phyloP scores from a whole-genome alignment of 2,888 invertebrate genomes.

The Poecilus cupreus region DNA sequence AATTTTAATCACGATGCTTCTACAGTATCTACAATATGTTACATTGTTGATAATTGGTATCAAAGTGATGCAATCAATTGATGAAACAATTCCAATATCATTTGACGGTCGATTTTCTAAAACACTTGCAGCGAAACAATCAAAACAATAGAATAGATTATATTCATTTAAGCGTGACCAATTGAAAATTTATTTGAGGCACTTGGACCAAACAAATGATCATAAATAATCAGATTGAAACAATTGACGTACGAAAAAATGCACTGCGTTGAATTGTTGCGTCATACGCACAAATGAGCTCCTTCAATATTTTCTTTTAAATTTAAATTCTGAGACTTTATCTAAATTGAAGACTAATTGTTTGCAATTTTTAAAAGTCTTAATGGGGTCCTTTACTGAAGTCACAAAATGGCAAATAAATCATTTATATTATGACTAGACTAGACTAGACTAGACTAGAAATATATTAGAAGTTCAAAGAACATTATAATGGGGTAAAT shows the following conservation, averaged over 20 bases:
- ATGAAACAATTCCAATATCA: background rate
- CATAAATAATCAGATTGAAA: background rate
- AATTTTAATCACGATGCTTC: too few relatives aligned
- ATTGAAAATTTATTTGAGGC: background rate
- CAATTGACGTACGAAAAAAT: background rate
- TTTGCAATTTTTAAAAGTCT: too few relatives aligned
- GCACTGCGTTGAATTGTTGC: background rate
- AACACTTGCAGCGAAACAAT: background rate
- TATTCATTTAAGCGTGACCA: background rate
- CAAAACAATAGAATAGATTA: slow-evolving; percentile 29
- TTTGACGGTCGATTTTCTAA: slow-evolving; percentile 19
- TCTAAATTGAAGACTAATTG: too few relatives aligned
- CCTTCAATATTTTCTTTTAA: too few relatives aligned
- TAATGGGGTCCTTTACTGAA: too few relatives aligned
- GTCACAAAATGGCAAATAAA: too few relatives aligned
- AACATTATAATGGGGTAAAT: too few relatives aligned
- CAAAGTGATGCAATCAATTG: background rate
- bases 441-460: too few relatives aligned
- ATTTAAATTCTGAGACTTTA: too few relatives aligned
- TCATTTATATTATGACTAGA: too few relatives aligned
- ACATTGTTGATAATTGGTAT: background rate
- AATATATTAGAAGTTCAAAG: too few relatives aligned
- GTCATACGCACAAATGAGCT: background rate
- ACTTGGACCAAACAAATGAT: background rate
- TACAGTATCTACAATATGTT: too few relatives aligned